Percentiles rank a stretch among this genome's conserved stretches.
Conservation (phyloP, 37 sponge, comb jelly and placozoan species). For the Chondrilla cf. caribensis region DNA sequence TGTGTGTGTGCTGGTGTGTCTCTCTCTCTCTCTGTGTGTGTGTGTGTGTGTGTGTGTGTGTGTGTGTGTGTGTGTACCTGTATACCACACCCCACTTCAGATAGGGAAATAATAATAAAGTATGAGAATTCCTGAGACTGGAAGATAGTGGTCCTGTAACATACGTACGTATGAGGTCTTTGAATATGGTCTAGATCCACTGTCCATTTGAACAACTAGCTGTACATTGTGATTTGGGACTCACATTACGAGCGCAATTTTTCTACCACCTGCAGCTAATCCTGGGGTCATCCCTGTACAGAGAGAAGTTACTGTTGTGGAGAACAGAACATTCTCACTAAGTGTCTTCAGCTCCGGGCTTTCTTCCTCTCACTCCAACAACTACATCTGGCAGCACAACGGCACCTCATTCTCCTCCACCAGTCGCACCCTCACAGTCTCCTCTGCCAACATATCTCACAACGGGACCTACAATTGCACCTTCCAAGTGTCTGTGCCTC, state of each 20-base stretch:
- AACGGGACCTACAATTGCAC: neutral
- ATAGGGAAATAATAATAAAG: neutral
- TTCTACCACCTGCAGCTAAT: neutral
- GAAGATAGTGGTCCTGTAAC: too few species aligned
- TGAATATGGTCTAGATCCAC: too few species aligned
- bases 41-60: neutral
- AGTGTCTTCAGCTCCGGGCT: neutral
- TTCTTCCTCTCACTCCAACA: neutral
- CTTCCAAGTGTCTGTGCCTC: neutral
- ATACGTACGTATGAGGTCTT: too few species aligned
- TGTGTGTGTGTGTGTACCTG: conserved; percentile 4
- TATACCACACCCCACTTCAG: neutral
- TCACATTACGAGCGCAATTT: too few species aligned
- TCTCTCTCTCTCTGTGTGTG: neutral
- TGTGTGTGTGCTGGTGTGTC: neutral
- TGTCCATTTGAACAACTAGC: too few species aligned
- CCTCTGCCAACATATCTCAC: neutral
- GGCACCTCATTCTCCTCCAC: neutral
- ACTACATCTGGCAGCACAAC: neutral
- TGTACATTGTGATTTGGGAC: too few species aligned
- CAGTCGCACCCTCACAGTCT: neutral
- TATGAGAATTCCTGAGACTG: too few species aligned
- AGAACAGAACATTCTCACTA: neutral
- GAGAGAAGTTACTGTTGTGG: neutral
- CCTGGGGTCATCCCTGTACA: conserved; percentile 1